Base-by-base conservation (phyloP, 53 echinoderm and acorn worm genomes). In the Patiria pectinifera region DNA sequence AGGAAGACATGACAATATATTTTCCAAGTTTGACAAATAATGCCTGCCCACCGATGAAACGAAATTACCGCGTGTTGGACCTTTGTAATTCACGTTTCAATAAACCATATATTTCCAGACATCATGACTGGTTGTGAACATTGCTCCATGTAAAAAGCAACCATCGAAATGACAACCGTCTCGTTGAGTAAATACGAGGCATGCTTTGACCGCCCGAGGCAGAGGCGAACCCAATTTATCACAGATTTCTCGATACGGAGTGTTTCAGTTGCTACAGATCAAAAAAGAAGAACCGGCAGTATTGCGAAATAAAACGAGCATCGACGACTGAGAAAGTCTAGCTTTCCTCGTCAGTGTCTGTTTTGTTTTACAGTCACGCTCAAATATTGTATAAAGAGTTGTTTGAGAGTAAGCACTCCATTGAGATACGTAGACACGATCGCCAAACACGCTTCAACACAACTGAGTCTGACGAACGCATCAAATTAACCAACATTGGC, bases 231-330 rank as follows among this genome's bases (percentile, higher is more conserved):
- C 78, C 60, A 60, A 88, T 88, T 88, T 78, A 88, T 88, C 78
- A 78, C 5, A 78, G 78, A 88, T 88, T 88, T 88, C 60, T 58
- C 4, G 88, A 88, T 88, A 88, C 19, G 43, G 25, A 88, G 77
- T 45, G 22, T 60, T 60, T 60, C 45, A 62, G 88, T 88, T 88
- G 88, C 88, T 44, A 88, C 44, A 60, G 47, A 80, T 8, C 6
- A 53, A 53, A 53, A 53, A 53, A 53, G 53, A 53, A 53, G 53
- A 53, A 53, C 5, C 53, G 6, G 8, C 53, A 53, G 5, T 66
- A 18, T 18, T 43, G 43, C 26, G 76, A 76, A 35, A n/a, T 66
- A 12, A 60, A 70, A 70, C 70, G 16, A 70, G 70, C 70, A 35
- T 9, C 44, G 43, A 45, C 78, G 78, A 79, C 80, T 79, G 16